phyloP scores from a whole-genome alignment of 64 coral and sea anemone species.

The Anthopleura sola region DNA sequence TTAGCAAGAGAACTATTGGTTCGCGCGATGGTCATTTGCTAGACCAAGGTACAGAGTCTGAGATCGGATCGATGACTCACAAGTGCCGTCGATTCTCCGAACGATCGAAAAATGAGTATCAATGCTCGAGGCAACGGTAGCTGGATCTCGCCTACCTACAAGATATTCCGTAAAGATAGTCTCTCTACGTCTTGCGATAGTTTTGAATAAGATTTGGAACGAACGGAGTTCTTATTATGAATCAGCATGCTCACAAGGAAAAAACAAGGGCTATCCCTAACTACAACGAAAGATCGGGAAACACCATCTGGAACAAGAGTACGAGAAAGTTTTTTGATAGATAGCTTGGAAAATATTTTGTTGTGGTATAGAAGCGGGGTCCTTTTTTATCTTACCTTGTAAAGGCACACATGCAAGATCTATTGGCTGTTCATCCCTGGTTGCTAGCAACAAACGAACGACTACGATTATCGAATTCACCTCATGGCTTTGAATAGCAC shows the following conservation, averaged over 20 bases:
- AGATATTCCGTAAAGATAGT: background rate
- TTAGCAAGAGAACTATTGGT: background rate
- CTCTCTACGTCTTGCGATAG: background rate
- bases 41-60: background rate
- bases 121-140: background rate
- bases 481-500: background rate
- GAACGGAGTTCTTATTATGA: background rate
- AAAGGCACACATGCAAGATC: background rate
- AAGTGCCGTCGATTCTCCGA: background rate
- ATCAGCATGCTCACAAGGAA: background rate
- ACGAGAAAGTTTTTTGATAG: background rate
- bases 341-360: background rate
- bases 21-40: background rate
- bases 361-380: too few species aligned
- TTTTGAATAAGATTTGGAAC: background rate
- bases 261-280: background rate
- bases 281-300: background rate
- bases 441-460: slow-evolving; percentile 8
- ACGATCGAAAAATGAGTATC: background rate
- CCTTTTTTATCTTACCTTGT: background rate
- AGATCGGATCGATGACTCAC: background rate
- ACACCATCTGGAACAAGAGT: background rate
- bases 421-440: background rate
- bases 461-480: background rate
- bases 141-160: background rate